A percentile compares a stretch with the other conserved stretches of the same genome.
Conservation (phyloP, 2,113 vertebrate genomes). For the Ranitomeya variabilis region DNA sequence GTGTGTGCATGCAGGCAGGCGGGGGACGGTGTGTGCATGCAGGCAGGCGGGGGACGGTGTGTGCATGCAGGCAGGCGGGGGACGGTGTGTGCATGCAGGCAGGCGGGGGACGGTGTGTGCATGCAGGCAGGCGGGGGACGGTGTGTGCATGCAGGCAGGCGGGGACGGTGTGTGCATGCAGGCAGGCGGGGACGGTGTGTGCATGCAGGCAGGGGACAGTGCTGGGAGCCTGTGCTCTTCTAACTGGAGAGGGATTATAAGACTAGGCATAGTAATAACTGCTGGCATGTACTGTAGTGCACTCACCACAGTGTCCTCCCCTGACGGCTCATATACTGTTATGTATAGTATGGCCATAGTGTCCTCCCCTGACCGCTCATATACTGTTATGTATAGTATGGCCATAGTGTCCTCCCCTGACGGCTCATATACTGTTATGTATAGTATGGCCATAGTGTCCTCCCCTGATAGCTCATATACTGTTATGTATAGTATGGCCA, state of each 20-base stretch:
- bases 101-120: background rate
- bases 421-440: background rate
- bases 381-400: background rate
- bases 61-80: background rate
- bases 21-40: background rate
- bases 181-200: background rate
- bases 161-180: background rate
- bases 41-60: background rate
- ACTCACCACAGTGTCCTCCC: background rate
- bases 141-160: background rate
- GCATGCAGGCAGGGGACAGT: slow-evolving; percentile 8
- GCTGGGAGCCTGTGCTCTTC: background rate
- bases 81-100: background rate
- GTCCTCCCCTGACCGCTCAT: background rate
- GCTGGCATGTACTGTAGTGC: too few species aligned
- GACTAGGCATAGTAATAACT: too few species aligned
- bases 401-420: background rate
- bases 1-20: background rate
- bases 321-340: background rate
- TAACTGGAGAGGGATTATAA: too few species aligned
- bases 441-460: background rate
- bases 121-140: slow-evolving; percentile 10
- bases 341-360: background rate
- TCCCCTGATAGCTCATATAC: background rate
- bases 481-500: background rate